Evolutionary conservation across 2,113 vertebrate genomes (phyloP), one percentile per base, ranked within the genome.

Genomic region (Abramis brama): DNA sequence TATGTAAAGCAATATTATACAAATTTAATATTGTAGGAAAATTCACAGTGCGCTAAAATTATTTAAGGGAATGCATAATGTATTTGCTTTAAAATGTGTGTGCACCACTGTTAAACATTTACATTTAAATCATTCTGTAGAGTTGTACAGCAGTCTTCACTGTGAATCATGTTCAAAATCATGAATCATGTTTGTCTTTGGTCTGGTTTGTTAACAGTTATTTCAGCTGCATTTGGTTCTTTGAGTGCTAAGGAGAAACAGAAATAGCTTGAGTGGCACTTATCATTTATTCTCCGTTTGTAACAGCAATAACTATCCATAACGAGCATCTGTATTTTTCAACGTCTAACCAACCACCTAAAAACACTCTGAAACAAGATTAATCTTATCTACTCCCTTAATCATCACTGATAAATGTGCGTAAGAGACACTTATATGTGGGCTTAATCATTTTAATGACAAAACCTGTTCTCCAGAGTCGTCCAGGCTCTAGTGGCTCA

Each of bases 371-470:
- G 19, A 79, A 79, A 79, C 52, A 36, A 80, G 23, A 45, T 64
- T 36, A 39, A 64, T 45, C 36, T 64, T 27, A 80, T 64, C 59
- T 62, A 45, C 13, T 45, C 15, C 36, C 36, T 64, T 80, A 64
- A 45, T 80, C 57, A 15, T 80, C 59, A 64, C 78, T 64, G 78
- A 64, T 64, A 64, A 64, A 80, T 27, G 73, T 75, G 73, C 4
- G 78, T 64, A 62, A 64, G 59, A 64, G 36, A 80, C 7, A 19
- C 39, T 80, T 64, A 45, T 75, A 75, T 50, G 39, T 75, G 43
- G 73, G 73, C n/a, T 80, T 80, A 64, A 80, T 80, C 78, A 80
- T 64, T 80, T 62, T 80, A 80, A 80, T 64, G 78, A 80, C 15
- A 1, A 80, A 62, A 80, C 59, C 78, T 80, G 78, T 62, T 82